Percentiles rank a stretch among this genome's conserved stretches.
These are phyloP conservation scores for Panurus biarmicus DNA, from an alignment of 2,113 vertebrate species.

Conservation along the genomic window DNA sequence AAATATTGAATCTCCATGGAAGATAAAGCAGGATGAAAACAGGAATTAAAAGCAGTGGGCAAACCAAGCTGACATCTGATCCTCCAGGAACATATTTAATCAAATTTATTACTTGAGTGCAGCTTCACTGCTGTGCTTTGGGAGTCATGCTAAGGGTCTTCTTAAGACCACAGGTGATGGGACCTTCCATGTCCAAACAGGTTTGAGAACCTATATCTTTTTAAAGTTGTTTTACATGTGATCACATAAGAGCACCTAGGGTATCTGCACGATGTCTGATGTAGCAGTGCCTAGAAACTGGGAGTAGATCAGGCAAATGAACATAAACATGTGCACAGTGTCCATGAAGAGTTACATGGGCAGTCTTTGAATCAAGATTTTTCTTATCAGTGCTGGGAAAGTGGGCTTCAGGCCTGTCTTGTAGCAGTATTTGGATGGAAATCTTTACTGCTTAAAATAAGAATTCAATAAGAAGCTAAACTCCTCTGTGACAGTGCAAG, in stretches of 20 bases:
- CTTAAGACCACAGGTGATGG: background rate
- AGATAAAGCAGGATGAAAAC: background rate
- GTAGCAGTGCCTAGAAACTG: background rate
- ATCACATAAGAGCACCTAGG: background rate
- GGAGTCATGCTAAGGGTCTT: background rate
- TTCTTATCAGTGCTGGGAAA: background rate
- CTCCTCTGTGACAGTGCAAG: background rate
- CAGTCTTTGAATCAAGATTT: background rate
- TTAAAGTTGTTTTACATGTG: background rate
- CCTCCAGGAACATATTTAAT: background rate
- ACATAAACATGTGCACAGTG: background rate
- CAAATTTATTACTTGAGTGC: background rate
- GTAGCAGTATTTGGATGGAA: background rate
- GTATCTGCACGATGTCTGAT: background rate
- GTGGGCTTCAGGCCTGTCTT: background rate
- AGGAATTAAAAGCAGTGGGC: background rate
- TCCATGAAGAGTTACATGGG: background rate
- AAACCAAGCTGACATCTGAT: background rate
- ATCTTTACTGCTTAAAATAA: background rate
- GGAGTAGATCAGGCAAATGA: background rate
- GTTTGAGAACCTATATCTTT: background rate
- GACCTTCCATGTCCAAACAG: background rate
- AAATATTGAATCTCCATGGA: background rate
- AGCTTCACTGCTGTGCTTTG: background rate
- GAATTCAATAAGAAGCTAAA: background rate